Conservation (phyloP, 2,113 vertebrate genomes). For the Salvelinus namaycush region DNA sequence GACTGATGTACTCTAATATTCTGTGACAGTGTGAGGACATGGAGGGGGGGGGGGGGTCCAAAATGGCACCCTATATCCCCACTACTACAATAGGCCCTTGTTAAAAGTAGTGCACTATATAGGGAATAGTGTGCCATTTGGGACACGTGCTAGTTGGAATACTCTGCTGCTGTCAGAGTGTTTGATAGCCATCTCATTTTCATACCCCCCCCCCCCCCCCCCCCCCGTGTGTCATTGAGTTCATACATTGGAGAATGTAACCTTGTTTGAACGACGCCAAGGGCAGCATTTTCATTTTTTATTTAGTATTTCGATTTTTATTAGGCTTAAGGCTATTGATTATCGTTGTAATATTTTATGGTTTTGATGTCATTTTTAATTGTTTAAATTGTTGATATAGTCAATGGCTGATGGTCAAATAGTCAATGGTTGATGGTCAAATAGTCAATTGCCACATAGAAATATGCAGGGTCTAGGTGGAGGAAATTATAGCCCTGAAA, state of each 20-base stretch:
- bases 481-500: too few species aligned
- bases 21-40: background rate
- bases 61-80: too few species aligned
- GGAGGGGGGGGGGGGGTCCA: too few species aligned
- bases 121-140: too few species aligned
- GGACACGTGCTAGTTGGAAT: background rate
- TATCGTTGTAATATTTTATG: background rate
- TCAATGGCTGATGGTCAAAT: background rate
- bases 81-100: too few species aligned
- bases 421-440: background rate
- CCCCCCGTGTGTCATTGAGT: background rate
- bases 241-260: background rate
- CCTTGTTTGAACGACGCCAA: background rate
- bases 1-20: background rate
- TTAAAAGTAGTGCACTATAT: background rate
- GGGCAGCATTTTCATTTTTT: too few species aligned
- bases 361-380: background rate
- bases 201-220: background rate
- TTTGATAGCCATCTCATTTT: background rate
- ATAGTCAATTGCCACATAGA: too few species aligned
- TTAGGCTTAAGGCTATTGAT: background rate
- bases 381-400: background rate
- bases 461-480: too few species aligned
- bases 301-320: background rate
- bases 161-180: background rate